Evolutionary conservation across 2,797 vertebrate species (phyloP), one percentile per base, ranked within the genome.

Genomic region (Spizella passerina): DNA sequence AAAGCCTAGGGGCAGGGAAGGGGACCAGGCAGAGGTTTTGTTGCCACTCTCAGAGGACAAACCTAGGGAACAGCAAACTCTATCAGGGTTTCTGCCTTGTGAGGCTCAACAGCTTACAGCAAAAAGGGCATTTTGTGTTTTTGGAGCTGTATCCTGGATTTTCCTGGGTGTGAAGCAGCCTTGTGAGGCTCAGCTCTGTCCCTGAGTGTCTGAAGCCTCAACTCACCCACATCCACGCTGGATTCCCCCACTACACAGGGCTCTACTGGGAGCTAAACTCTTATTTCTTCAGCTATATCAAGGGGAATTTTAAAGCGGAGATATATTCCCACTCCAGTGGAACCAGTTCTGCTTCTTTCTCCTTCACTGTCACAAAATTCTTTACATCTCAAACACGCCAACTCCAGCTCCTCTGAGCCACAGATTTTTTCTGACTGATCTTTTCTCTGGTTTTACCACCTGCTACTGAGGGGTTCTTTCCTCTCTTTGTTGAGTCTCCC

Each of bases 381-480:
- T 59, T 52, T 36, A 59, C 4, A 30, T 24, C 29, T 47, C 21
- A 68, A 79, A 78, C 29, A 56, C 0, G 0, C n/a, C 46, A 75
- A 39, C 47, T 68, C 49, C 61, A 53, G 36, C 91, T 53, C n/a
- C 68, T 76, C n/a, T 21, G 36, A 63, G 29, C 39, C 38, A 63
- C 22, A 4, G 27, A 8, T 8, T 10, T 66, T 73, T 70, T 50
- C 43, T 41, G 32, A 52, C 50, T 75, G 39, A n/a, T 59, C 50
- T 84, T 27, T 57, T 26, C 29, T 39, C 70, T 56, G 14, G 4
- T 76, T 90, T 84, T 64, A 52, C 43, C 91, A 90, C 64, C n/a
- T 20, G 9, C 65, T 78, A 27, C 43, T 17, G 44, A 78, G 21
- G 22, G 30, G 3, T 10, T 43, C 21, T 50, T n/a, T 15, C 26